phyloP scores from a whole-genome alignment of 1,140 invertebrate genomes.

The Arctopsyche grandis region DNA sequence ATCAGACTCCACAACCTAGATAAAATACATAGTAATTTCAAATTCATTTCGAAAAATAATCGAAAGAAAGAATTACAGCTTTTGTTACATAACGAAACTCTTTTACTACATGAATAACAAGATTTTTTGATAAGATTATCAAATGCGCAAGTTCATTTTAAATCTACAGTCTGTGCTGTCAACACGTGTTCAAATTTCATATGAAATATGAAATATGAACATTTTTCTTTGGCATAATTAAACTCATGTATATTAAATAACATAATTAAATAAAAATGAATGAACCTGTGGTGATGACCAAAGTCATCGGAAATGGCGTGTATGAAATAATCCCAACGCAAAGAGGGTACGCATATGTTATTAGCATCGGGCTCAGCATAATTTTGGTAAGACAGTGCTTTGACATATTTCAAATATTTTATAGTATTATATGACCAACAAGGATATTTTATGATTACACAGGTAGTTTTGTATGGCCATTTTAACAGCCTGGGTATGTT shows the following conservation, averaged over 20 bases:
- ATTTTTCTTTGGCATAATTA: not conserved
- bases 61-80: too few relatives aligned
- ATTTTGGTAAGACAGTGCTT: not conserved
- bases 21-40: too few relatives aligned
- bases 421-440: not conserved
- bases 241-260: not conserved
- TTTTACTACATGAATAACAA: too few relatives aligned
- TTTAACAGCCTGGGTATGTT: not conserved
- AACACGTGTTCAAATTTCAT: too few relatives aligned
- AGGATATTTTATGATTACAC: not conserved
- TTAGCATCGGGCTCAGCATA: not conserved
- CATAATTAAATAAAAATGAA: not conserved
- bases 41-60: too few relatives aligned
- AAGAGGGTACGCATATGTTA: slow-evolving; percentile 27
- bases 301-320: not conserved
- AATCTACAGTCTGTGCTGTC: not conserved
- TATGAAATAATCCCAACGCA: slow-evolving; percentile 29
- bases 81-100: too few relatives aligned
- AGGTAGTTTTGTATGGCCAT: slow-evolving; percentile 16
- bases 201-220: not conserved
- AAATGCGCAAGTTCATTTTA: not conserved
- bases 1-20: too few relatives aligned
- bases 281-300: not conserved
- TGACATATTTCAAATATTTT: not conserved
- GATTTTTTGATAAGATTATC: not conserved